These are phyloP conservation scores for Panagrolaimus sp. DNA, from an alignment of 1,140 invertebrate species.

Conservation along the genomic window DNA sequence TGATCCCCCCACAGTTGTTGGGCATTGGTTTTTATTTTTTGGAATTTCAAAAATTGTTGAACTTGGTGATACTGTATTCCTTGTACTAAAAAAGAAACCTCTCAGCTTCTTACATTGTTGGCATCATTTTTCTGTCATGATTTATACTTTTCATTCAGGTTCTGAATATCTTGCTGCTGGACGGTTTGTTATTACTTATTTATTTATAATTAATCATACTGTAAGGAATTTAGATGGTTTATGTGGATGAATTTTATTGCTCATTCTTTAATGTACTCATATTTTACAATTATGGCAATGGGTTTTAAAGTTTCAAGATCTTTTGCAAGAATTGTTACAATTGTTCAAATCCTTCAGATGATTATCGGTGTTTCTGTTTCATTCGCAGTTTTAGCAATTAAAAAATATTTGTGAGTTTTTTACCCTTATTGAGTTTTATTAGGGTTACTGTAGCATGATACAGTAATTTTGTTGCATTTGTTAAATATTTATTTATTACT, in stretches of 20 bases:
- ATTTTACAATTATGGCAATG: conserved; percentile 16
- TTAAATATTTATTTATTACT: neutral
- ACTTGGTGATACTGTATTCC: conserved; percentile 92
- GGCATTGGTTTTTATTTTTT: conserved; percentile 86
- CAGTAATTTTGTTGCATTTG: conserved; percentile 63
- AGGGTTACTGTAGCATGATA: conserved; percentile 72
- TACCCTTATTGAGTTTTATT: too few relatives aligned
- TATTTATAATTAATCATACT: conserved; percentile 84
- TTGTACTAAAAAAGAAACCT: conserved; percentile 86
- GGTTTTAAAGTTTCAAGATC: conserved; percentile 20
- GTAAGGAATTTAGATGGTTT: conserved; percentile 87
- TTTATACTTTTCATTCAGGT: conserved; percentile 94
- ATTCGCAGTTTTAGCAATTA: conserved; percentile 14
- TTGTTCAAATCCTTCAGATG: conserved; percentile 26
- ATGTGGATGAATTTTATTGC: conserved; percentile 99
- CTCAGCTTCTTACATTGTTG: conserved; percentile 84
- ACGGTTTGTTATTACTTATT: too few relatives aligned
- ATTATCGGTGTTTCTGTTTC: conserved; percentile 25
- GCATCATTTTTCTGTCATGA: conserved; percentile 69
- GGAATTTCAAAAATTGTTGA: conserved; percentile 88
- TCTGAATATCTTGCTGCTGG: conserved; percentile 48
- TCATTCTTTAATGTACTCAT: conserved; percentile 64
- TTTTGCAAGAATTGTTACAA: conserved; percentile 24
- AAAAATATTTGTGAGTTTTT: conserved; percentile 13
- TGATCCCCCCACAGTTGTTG: conserved; percentile 74